Evolutionary conservation across 2,113 vertebrate species (phyloP).

Genomic region (Tiliqua scincoides): DNA sequence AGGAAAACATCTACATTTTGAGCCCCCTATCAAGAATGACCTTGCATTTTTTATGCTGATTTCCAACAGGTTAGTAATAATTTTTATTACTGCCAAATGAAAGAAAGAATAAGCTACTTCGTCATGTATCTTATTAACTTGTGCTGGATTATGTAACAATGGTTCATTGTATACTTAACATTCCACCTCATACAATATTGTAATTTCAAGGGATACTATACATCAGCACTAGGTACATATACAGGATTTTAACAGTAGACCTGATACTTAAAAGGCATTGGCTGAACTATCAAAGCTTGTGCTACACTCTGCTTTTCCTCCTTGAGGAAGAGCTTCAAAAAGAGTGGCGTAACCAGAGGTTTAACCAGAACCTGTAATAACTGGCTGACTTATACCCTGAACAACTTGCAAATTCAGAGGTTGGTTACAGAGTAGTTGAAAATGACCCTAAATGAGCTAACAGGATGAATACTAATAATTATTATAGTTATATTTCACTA

Average conservation of each 20-base stretch:
- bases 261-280: background rate
- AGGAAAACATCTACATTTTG: slow-evolving; percentile 2
- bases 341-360: background rate
- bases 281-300: background rate
- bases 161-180: background rate
- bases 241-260: background rate
- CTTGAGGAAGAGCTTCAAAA: background rate
- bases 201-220: too few relatives aligned
- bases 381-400: background rate
- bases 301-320: background rate
- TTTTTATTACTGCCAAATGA: background rate
- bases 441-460: background rate
- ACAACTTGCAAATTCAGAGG: background rate
- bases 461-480: background rate
- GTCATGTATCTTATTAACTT: background rate
- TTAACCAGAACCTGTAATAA: background rate
- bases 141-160: background rate
- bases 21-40: background rate
- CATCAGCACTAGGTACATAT: background rate
- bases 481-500: background rate
- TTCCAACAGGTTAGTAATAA: slow-evolving; percentile 6
- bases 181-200: background rate
- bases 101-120: too few relatives aligned
- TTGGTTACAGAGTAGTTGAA: background rate
- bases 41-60: background rate